These are phyloP conservation scores for Gymnoscopelus braueri DNA, from an alignment of 2,797 vertebrate species.

Conservation along the genomic window DNA sequence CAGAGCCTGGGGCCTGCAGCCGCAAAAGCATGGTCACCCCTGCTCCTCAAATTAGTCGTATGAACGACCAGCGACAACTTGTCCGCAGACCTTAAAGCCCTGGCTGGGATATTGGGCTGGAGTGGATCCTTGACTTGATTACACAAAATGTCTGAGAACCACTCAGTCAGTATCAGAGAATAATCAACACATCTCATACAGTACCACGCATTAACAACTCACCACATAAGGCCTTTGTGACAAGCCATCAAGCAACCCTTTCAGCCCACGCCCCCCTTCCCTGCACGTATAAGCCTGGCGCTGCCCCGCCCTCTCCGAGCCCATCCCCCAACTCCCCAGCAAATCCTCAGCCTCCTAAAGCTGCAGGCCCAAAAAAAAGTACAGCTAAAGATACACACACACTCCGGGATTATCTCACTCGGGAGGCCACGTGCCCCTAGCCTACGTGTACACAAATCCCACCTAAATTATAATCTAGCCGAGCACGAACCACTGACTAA, in stretches of 20 bases:
- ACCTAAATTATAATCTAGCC: slow-evolving; percentile 61
- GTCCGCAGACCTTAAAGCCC: no score
- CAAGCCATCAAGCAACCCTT: not conserved
- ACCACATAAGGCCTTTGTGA: slow-evolving; percentile 13
- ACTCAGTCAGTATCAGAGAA: not conserved
- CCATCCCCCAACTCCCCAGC: slow-evolving; percentile 12
- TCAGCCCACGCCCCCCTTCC: slow-evolving; percentile 4
- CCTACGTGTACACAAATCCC: slow-evolving; percentile 37
- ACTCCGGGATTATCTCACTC: slow-evolving; percentile 58
- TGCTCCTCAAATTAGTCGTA: no score
- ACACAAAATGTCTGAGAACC: no score
- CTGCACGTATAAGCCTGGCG: slow-evolving; percentile 3
- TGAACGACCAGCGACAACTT: no score
- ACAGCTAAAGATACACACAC: slow-evolving; percentile 62
- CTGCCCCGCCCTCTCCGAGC: slow-evolving; percentile 22
- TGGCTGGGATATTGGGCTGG: no score
- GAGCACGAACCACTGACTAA: slow-evolving; percentile 39
- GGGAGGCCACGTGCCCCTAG: slow-evolving; percentile 57
- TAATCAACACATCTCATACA: slow-evolving; percentile 45
- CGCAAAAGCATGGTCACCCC: no score
- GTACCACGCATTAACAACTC: no score
- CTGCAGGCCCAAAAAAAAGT: slow-evolving; percentile 63
- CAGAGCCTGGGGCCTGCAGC: no score
- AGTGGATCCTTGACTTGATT: no score
- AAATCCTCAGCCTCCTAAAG: slow-evolving; percentile 48